These are phyloP conservation scores for Caenorhabditis virilis DNA, from an alignment of 2,888 invertebrate species.

Conservation along the genomic window DNA sequence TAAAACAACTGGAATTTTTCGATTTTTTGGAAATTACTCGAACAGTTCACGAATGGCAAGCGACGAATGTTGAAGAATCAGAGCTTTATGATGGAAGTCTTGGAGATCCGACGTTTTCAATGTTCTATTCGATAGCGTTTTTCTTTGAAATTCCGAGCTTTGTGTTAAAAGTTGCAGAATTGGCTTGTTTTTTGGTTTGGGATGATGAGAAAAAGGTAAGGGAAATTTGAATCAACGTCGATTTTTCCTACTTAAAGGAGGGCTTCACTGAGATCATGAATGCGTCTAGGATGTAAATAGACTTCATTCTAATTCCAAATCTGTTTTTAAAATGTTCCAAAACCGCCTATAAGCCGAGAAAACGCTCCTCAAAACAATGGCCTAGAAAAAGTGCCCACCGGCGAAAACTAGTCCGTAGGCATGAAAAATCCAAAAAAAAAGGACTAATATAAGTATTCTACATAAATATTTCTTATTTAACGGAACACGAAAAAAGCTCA, in stretches of 20 bases:
- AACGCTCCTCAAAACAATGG: no score
- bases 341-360: no score
- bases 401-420: no score
- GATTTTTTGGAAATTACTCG: conserved; percentile 36
- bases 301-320: no score
- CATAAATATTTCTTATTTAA: not conserved
- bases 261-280: no score
- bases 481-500: no score
- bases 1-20: conserved; percentile 28
- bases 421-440: not conserved
- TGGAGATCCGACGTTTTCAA: conserved; percentile 37
- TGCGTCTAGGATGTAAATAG: no score
- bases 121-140: conserved; percentile 36
- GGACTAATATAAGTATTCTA: no score
- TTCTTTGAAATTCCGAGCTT: conserved; percentile 41
- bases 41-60: conserved; percentile 37
- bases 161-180: conserved; percentile 36
- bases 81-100: conserved; percentile 33
- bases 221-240: not conserved
- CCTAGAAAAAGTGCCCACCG: no score
- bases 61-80: not conserved
- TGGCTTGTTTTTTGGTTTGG: conserved; percentile 47
- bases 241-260: no score
- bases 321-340: no score
- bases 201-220: conserved; percentile 36